A percentile compares a stretch with the other conserved stretches of the same genome.
Evolutionary conservation across 2,113 vertebrate species (phyloP).

Genomic region (Riparia riparia): DNA sequence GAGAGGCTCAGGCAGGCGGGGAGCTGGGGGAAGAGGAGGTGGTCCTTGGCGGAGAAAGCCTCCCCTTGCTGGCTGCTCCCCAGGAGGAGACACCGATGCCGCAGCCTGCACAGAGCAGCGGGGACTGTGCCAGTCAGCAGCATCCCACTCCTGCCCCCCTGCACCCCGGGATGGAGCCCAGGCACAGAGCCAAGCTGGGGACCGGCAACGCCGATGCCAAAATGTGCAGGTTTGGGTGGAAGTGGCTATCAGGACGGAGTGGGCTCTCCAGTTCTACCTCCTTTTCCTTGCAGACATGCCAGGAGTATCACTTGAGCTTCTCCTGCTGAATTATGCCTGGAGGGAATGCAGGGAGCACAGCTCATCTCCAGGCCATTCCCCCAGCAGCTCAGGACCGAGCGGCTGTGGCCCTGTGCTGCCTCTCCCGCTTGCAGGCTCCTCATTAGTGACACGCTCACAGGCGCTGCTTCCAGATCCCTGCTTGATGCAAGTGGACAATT

Average conservation of each 20-base stretch:
- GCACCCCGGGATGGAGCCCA: background rate
- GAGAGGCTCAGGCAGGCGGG: background rate
- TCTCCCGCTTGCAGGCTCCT: background rate
- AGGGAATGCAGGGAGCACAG: background rate
- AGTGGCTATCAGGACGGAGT: background rate
- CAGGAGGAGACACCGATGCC: background rate
- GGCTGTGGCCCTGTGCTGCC: fast-evolving
- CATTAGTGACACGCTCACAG: background rate
- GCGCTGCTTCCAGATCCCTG: background rate
- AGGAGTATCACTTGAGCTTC: background rate
- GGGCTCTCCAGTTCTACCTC: background rate
- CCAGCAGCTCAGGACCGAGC: background rate
- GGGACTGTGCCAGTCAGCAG: background rate
- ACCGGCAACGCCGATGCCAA: background rate
- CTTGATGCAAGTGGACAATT: slow-evolving; percentile 20
- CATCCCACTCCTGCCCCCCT: background rate
- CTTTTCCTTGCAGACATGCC: background rate
- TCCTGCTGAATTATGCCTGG: background rate
- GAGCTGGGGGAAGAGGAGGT: slow-evolving; percentile 36
- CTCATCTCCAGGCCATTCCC: background rate
- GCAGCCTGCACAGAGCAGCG: background rate
- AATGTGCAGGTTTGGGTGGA: background rate
- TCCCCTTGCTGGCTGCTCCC: slow-evolving; percentile 38
- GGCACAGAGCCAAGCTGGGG: background rate
- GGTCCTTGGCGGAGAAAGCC: slow-evolving; percentile 55